Evolutionary conservation across 2,888 invertebrate genomes (phyloP).

Genomic region (Sipha maydis): DNA sequence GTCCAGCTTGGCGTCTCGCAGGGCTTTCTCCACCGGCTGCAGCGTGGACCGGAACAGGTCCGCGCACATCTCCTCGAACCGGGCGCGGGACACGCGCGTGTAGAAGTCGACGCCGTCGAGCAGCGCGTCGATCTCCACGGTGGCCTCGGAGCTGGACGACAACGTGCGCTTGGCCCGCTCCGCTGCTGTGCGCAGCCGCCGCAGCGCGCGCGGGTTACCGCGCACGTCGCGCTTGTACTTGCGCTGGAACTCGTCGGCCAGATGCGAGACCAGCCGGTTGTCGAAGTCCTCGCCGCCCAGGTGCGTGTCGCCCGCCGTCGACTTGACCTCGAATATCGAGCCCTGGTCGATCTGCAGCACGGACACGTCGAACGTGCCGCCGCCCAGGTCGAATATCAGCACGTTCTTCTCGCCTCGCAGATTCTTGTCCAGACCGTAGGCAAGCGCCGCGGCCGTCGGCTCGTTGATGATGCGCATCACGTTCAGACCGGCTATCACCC

Average conservation of each 20-base stretch:
- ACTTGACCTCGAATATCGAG: constrained; percentile 83
- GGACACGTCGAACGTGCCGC: constrained; percentile 94
- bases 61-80: constrained; percentile 80
- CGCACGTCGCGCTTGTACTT: constrained; percentile 70
- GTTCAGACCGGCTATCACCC: constrained; percentile 84
- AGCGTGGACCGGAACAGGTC: constrained; percentile 79
- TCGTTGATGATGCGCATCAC: constrained; percentile 91
- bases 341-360: constrained; percentile 89
- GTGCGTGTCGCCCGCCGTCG: constrained; percentile 87
- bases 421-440: constrained; percentile 76
- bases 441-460: constrained; percentile 87
- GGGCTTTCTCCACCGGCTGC: constrained; percentile 81
- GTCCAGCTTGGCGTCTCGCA: constrained; percentile 81
- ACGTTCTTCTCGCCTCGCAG: constrained; percentile 78
- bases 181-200: constrained; percentile 70
- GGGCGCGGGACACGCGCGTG: constrained; percentile 77
- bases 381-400: constrained; percentile 84
- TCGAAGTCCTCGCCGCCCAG: constrained; percentile 78
- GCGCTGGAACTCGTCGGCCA: constrained; percentile 72
- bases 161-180: constrained; percentile 71
- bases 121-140: constrained; percentile 70
- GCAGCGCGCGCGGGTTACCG: constrained; percentile 68
- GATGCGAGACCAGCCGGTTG: constrained; percentile 72
- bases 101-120: constrained; percentile 72
- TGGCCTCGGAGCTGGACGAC: constrained; percentile 71